phyloP scores from a whole-genome alignment of 2,888 invertebrate species.

The Rotaria sp. region DNA sequence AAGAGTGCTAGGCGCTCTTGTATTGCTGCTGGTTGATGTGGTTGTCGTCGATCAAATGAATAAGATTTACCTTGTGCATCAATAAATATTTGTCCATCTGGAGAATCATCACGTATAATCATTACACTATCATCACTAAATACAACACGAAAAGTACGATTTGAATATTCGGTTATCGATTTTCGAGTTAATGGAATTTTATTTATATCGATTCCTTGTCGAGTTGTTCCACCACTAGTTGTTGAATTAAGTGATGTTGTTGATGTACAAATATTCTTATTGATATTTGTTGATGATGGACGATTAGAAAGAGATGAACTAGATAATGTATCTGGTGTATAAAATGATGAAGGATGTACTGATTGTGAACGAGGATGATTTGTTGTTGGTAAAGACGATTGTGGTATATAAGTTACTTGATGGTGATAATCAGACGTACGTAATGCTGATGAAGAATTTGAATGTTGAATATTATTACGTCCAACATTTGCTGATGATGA shows the following conservation, averaged over 20 bases:
- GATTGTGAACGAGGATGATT: neutral
- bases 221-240: neutral
- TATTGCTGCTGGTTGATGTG: neutral
- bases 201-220: too few species aligned
- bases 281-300: neutral
- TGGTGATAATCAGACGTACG: neutral
- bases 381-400: neutral
- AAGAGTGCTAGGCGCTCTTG: constrained; percentile 8
- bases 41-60: neutral
- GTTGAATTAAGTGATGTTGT: neutral
- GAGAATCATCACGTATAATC: neutral
- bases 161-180: too few species aligned
- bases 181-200: neutral
- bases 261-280: neutral
- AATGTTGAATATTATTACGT: neutral
- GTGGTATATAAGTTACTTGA: neutral
- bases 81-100: constrained; percentile 6
- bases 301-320: neutral
- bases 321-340: neutral
- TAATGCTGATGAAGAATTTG: neutral
- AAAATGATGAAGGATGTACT: neutral
- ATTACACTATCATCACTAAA: neutral
- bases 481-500: neutral
- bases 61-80: neutral
- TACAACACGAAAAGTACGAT: neutral